phyloP scores from a whole-genome alignment of 2,113 vertebrate genomes.

The Percina caprodes region DNA sequence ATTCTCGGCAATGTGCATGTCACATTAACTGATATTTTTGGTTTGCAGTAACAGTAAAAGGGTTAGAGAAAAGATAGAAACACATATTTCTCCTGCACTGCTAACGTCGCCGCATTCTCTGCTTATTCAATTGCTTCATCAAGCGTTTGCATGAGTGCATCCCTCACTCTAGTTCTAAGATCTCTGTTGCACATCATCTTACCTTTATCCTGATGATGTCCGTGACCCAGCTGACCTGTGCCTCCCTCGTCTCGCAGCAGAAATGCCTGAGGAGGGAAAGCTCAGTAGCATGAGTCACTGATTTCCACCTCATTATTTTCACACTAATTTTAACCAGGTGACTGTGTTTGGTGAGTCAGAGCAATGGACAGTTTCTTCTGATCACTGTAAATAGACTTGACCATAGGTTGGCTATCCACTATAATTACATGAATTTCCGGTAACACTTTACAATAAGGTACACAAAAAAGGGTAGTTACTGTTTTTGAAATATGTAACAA shows the following conservation, averaged over 20 bases:
- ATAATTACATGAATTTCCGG: slow-evolving; percentile 30
- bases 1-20: neutral
- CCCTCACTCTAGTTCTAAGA: neutral
- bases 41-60: neutral
- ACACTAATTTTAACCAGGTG: slow-evolving; percentile 30
- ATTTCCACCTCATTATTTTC: slow-evolving; percentile 29
- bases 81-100: neutral
- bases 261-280: slow-evolving; percentile 86
- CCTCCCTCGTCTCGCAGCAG: slow-evolving; percentile 90
- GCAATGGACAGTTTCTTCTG: neutral
- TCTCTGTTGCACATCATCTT: slow-evolving; percentile 31
- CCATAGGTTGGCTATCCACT: slow-evolving; percentile 1
- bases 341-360: slow-evolving; percentile 17
- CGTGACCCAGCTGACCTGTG: slow-evolving; percentile 90
- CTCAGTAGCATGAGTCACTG: slow-evolving; percentile 16
- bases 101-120: neutral
- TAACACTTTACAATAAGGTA: too few relatives aligned
- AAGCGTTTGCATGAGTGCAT: neutral
- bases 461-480: too few relatives aligned
- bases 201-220: slow-evolving; percentile 92
- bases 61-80: neutral
- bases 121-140: slow-evolving; percentile 9
- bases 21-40: slow-evolving; percentile 24
- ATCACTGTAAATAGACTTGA: slow-evolving; percentile 13
- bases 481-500: too few relatives aligned